Conservation (phyloP, 2,797 vertebrate genomes). For the Catostomus latipinnis region DNA sequence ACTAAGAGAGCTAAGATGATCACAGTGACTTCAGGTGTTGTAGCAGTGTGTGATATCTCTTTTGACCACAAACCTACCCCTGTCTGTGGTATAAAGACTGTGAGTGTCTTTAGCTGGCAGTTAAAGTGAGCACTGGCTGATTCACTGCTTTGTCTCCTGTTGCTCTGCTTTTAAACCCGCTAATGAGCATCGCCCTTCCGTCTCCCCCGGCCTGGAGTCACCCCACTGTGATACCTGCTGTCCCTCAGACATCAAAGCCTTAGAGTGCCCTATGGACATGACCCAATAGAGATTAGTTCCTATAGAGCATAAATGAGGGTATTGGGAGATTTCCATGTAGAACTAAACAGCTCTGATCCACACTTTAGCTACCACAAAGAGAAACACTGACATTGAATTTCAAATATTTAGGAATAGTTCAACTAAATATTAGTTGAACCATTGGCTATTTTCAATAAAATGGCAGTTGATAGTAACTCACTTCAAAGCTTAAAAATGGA, state of each 20-base stretch:
- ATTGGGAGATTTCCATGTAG: slow-evolving; percentile 30
- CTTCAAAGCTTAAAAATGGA: too few species aligned
- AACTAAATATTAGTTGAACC: too few species aligned
- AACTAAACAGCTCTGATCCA: slow-evolving; percentile 13
- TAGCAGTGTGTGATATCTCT: slow-evolving; percentile 19
- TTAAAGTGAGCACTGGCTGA: slow-evolving; percentile 53
- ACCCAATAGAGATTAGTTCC: background rate
- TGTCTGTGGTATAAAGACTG: slow-evolving; percentile 25
- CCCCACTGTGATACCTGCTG: slow-evolving; percentile 46
- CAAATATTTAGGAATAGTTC: too few species aligned
- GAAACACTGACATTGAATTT: background rate
- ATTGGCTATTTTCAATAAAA: too few species aligned
- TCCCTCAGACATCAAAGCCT: slow-evolving; percentile 58
- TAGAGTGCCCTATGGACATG: slow-evolving; percentile 25
- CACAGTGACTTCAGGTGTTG: slow-evolving; percentile 21
- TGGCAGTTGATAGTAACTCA: too few species aligned
- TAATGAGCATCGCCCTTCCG: slow-evolving; percentile 62
- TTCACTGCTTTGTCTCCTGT: slow-evolving; percentile 56
- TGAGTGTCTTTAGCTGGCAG: slow-evolving; percentile 30
- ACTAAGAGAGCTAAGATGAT: background rate
- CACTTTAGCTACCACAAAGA: background rate
- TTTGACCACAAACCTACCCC: slow-evolving; percentile 39
- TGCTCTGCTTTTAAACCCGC: slow-evolving; percentile 54
- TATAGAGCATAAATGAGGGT: background rate
- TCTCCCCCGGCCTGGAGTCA: slow-evolving; percentile 42